phyloP scores from a whole-genome alignment of 2,888 invertebrate genomes.

The Chrysomela aeneicollis region DNA sequence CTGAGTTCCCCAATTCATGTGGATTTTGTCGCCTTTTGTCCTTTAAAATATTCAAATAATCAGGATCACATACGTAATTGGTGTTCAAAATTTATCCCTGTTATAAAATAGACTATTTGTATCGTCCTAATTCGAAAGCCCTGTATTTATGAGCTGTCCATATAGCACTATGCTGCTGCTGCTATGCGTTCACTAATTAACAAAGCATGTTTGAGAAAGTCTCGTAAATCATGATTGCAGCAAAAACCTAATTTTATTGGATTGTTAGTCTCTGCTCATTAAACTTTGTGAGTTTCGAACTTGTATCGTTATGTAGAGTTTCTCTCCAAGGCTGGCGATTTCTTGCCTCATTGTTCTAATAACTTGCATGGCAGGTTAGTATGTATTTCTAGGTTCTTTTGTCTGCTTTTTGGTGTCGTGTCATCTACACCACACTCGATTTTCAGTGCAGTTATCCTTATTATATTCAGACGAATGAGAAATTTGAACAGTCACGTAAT shows the following conservation, averaged over 20 bases:
- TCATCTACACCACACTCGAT: no score
- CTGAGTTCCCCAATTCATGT: no score
- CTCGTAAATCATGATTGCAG: slow-evolving; percentile 41
- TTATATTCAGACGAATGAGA: no score
- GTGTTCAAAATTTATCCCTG: neutral
- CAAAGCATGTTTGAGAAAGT: slow-evolving; percentile 36
- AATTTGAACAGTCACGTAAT: no score
- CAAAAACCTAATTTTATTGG: slow-evolving; percentile 45
- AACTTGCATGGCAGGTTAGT: neutral
- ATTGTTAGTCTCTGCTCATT: slow-evolving; percentile 44
- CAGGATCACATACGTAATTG: neutral
- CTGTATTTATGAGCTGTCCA: slow-evolving; percentile 17
- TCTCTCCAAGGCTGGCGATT: neutral
- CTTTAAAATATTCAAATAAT: neutral
- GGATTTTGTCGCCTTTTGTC: no score
- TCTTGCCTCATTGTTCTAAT: neutral
- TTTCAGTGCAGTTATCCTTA: no score
- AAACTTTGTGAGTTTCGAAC: slow-evolving; percentile 39
- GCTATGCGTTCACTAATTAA: slow-evolving; percentile 30
- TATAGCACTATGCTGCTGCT: slow-evolving; percentile 11
- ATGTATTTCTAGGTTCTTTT: neutral
- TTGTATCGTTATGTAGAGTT: neutral
- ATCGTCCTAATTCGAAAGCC: slow-evolving; percentile 16
- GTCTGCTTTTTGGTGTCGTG: no score
- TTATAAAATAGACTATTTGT: neutral